Evolutionary conservation across 2,113 vertebrate genomes (phyloP).

Genomic region (Ctenodactylus gundi): DNA sequence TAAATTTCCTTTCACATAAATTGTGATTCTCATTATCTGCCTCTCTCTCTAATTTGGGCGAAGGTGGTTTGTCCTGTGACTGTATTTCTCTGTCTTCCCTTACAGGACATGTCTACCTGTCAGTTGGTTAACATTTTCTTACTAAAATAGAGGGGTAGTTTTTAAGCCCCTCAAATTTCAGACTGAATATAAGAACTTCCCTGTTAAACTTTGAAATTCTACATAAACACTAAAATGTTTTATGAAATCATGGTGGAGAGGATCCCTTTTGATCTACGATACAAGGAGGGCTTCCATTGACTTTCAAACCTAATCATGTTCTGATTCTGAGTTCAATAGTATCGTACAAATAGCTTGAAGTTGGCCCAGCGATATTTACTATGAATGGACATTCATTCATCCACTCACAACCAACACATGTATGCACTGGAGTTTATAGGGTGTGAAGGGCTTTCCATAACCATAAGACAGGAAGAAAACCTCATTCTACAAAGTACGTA

Average conservation of each 20-base stretch:
- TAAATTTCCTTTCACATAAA: not conserved
- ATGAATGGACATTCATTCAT: not conserved
- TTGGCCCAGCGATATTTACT: not conserved
- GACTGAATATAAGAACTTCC: not conserved
- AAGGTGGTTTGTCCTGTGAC: not conserved
- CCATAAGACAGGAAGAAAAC: not conserved
- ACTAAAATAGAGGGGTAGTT: not conserved
- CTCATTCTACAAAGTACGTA: not conserved
- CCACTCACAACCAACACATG: fast-evolving
- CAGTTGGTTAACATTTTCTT: not conserved
- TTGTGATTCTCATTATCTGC: not conserved
- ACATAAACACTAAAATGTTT: not conserved
- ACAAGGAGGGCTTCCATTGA: not conserved
- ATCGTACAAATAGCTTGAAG: not conserved
- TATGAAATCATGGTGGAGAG: not conserved
- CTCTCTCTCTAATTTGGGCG: not conserved
- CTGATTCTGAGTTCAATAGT: not conserved
- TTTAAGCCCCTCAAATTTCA: not conserved
- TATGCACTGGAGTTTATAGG: not conserved
- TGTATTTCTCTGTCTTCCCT: not conserved
- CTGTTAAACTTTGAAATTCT: not conserved
- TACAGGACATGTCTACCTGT: not conserved
- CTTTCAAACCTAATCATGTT: not conserved
- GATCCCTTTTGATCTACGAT: not conserved
- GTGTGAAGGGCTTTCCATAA: not conserved